Conservation (phyloP, 2,888 invertebrate genomes). For the Oeneis ivallda region DNA sequence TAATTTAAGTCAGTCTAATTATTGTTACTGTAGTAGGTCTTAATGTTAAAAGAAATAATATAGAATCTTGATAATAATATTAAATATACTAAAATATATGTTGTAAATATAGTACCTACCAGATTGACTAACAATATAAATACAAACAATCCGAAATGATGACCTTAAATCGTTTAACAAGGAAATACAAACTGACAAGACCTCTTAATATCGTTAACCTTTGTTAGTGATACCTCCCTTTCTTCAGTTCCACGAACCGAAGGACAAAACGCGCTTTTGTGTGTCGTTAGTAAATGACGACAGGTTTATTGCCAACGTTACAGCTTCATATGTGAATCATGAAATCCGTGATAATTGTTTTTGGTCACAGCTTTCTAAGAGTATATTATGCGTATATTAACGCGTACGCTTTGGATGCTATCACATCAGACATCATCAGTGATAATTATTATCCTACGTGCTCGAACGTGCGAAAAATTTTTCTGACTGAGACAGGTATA, state of each 20-base stretch:
- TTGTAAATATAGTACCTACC: too few relatives aligned
- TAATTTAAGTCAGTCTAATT: not conserved
- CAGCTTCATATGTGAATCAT: constrained; percentile 39
- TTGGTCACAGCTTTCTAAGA: not conserved
- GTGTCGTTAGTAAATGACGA: constrained; percentile 50
- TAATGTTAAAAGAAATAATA: not conserved
- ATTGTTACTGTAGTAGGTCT: not conserved
- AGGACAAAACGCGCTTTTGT: constrained; percentile 49
- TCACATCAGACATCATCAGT: too few relatives aligned
- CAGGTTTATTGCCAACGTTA: constrained; percentile 51
- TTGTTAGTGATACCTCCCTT: constrained; percentile 36
- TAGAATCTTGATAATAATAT: too few relatives aligned
- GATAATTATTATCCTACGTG: too few relatives aligned
- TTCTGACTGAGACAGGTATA: too few relatives aligned
- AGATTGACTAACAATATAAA: constrained; percentile 1
- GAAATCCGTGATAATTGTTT: constrained; percentile 27
- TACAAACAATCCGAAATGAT: not conserved
- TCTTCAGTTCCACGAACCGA: constrained; percentile 45
- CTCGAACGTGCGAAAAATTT: too few relatives aligned
- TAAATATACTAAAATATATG: not conserved
- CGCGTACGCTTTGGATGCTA: too few relatives aligned
- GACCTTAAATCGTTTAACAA: constrained; percentile 23
- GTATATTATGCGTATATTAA: not conserved
- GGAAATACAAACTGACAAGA: constrained; percentile 22
- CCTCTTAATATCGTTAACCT: constrained; percentile 31